phyloP scores from a whole-genome alignment of 2,113 vertebrate species.

The Boulengeromyrus knoepffleri region DNA sequence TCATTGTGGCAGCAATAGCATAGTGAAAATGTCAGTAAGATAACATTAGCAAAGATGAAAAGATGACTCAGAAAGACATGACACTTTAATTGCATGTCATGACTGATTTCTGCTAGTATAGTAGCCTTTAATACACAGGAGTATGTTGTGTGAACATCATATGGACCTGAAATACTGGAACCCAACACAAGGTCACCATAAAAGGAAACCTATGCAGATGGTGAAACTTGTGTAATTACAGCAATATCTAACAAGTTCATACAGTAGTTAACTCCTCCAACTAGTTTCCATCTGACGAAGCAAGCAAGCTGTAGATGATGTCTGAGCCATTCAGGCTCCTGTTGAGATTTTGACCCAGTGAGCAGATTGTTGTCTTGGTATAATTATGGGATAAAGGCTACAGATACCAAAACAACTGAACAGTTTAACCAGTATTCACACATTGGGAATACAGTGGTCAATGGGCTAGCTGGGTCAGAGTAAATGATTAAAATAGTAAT shows the following conservation, averaged over 20 bases:
- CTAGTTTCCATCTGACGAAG: background rate
- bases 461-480: background rate
- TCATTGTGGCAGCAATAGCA: background rate
- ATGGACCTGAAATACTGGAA: background rate
- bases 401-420: background rate
- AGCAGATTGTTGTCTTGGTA: background rate
- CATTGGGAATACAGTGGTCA: background rate
- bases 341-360: background rate
- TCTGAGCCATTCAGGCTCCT: background rate
- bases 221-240: background rate
- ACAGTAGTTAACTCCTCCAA: background rate
- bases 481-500: background rate
- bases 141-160: background rate
- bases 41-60: background rate
- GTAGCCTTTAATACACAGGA: background rate
- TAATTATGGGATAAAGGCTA: background rate
- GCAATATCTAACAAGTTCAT: background rate
- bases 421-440: background rate
- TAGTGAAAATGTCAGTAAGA: background rate
- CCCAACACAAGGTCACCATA: background rate
- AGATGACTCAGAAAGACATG: background rate
- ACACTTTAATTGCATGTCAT: background rate
- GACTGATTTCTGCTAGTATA: background rate
- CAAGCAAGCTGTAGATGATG: background rate
- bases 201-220: background rate